Conservation (phyloP, 92 coral and sea anemone genomes). For the Porites cylindrica region DNA sequence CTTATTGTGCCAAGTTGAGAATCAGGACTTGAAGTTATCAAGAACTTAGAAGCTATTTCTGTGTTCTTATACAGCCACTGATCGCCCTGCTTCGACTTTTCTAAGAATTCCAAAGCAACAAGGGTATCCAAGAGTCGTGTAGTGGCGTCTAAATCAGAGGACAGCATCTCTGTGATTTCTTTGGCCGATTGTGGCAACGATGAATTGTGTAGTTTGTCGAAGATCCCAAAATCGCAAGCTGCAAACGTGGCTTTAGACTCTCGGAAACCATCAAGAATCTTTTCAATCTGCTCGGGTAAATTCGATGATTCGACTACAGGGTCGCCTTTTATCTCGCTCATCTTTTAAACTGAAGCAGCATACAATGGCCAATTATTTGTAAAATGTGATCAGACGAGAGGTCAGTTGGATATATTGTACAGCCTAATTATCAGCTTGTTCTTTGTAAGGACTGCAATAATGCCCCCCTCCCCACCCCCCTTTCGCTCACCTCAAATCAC, state of each 20-base stretch:
- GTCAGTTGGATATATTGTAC: no score
- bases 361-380: no score
- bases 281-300: slow-evolving; percentile 18
- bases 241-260: slow-evolving; percentile 16
- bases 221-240: slow-evolving; percentile 49
- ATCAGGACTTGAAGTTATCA: no score
- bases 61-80: not conserved
- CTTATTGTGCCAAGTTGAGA: no score
- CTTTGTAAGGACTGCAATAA: no score
- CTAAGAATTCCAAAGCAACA: slow-evolving; percentile 33
- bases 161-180: slow-evolving; percentile 9
- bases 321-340: no score
- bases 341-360: no score
- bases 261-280: slow-evolving; percentile 34
- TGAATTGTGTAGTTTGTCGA: slow-evolving; percentile 28
- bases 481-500: no score
- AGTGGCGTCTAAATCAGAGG: slow-evolving; percentile 31
- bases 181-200: slow-evolving; percentile 26
- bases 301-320: not conserved
- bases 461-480: no score
- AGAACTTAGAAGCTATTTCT: no score
- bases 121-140: slow-evolving; percentile 37
- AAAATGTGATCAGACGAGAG: no score
- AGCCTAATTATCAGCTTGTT: no score
- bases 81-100: not conserved